phyloP scores from a whole-genome alignment of 2,113 vertebrate genomes.

The Thermophis baileyi region DNA sequence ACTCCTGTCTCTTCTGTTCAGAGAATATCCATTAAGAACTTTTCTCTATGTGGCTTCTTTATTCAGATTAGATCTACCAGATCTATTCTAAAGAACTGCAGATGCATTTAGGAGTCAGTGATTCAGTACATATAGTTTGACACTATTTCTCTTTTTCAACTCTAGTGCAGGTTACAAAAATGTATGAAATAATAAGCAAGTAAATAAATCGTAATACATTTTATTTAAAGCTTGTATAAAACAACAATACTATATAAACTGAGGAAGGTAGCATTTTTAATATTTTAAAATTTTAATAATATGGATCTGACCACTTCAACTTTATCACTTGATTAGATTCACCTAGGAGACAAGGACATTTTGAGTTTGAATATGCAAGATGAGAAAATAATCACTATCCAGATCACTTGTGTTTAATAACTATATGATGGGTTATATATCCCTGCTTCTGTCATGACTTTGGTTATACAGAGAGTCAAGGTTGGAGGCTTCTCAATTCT shows the following conservation, averaged over 20 bases:
- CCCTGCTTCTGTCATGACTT: not conserved
- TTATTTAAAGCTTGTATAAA: not conserved
- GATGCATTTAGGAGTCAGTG: not conserved
- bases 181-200: not conserved
- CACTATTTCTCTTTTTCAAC: not conserved
- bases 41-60: not conserved
- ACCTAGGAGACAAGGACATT: not conserved
- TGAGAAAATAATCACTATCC: not conserved
- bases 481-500: not conserved
- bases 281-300: not conserved
- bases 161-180: not conserved
- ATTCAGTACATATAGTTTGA: not conserved
- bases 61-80: not conserved
- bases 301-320: not conserved
- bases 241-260: not conserved
- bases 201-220: not conserved
- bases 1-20: not conserved
- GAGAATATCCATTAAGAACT: not conserved
- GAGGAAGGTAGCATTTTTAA: not conserved
- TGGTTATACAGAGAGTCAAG: constrained; percentile 2
- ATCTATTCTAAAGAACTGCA: not conserved
- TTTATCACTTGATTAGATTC: constrained; percentile 15
- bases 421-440: not conserved
- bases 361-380: not conserved
- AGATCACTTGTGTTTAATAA: not conserved